A percentile compares a stretch with the other conserved stretches of the same genome.
Conservation (phyloP, 2,113 vertebrate genomes). For the Craseonycteris thonglongyai region DNA sequence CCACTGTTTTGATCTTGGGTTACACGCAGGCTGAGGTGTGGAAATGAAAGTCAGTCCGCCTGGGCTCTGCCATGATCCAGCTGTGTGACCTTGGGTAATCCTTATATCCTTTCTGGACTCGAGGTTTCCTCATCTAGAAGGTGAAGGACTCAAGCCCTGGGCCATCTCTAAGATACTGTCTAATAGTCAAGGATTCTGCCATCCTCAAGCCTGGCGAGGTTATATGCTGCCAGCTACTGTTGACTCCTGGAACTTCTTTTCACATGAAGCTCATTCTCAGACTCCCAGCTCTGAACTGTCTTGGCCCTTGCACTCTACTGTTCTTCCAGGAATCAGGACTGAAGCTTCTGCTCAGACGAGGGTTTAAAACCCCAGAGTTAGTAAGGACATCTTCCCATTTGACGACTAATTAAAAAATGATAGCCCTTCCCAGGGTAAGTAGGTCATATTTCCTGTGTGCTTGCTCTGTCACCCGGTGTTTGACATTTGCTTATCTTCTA, state of each 20-base stretch:
- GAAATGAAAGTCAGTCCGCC: not conserved
- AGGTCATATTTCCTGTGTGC: conserved; percentile 21
- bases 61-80: not conserved
- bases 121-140: conserved; percentile 32
- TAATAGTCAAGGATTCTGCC: not conserved
- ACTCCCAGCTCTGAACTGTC: not conserved
- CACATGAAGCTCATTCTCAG: not conserved
- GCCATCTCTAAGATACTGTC: not conserved
- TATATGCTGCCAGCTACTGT: conserved; percentile 56
- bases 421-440: not conserved
- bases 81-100: not conserved
- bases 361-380: not conserved
- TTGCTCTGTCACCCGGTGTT: not conserved
- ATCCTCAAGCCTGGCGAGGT: not conserved
- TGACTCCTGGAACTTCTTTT: conserved; percentile 42
- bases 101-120: not conserved
- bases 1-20: not conserved
- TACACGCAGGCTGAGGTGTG: not conserved
- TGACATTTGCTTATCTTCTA: conserved; percentile 52
- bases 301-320: not conserved
- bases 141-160: not conserved
- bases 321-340: not conserved
- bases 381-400: not conserved
- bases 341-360: not conserved
- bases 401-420: not conserved